Evolutionary conservation across 2,797 vertebrate species (phyloP), one percentile per base, ranked within the genome.

Genomic region (Ciconia nigra): DNA sequence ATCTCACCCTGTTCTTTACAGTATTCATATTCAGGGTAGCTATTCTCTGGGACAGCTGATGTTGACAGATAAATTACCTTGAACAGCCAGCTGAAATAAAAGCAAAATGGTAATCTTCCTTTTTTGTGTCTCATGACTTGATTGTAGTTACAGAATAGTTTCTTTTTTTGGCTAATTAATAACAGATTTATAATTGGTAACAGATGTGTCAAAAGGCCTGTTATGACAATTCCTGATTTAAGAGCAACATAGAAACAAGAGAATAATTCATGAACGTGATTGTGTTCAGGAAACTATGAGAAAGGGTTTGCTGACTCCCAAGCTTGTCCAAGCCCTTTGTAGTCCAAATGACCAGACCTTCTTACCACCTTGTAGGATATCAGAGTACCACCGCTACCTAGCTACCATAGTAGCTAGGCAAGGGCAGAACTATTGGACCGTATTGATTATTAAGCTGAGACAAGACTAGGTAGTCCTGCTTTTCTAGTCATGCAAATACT

Each of bases 251-350:
- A 70, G 98, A 99, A 95, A 98, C 90, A 83, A 97, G 94, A 33
- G 97, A 98, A 14, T 98, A 98, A 88, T 97, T 98, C 70, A 86
- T 98, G 78, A 98, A 97, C 0, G 97, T 98, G 96, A 98, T 97
- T 17, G 97, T 98, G 96, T 98, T 99, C 88, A 99, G 98, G 94
- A 98, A 98, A 96, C 96, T 97, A 95, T 1, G 97, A 99, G 21
- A 98, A 99, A 61, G 98, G 98, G 79, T 98, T 98, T 57, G 97
- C 98, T 6, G 98, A 98, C 92, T 94, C 31, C 99, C 15, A 95
- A 98, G 84, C 26, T 58, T 98, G 58, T 97, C 98, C 13, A 99
- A 98, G 96, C 91, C 98, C 49, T 97, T 95, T 3, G 96, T 94
- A 12, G 98, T 96, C 97, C 1, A 98, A 98, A 74, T 95, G 97